Evolutionary conservation across 1,140 invertebrate species (phyloP), one percentile per base, ranked within the genome.

Genomic region (Plodia interpunctella): DNA sequence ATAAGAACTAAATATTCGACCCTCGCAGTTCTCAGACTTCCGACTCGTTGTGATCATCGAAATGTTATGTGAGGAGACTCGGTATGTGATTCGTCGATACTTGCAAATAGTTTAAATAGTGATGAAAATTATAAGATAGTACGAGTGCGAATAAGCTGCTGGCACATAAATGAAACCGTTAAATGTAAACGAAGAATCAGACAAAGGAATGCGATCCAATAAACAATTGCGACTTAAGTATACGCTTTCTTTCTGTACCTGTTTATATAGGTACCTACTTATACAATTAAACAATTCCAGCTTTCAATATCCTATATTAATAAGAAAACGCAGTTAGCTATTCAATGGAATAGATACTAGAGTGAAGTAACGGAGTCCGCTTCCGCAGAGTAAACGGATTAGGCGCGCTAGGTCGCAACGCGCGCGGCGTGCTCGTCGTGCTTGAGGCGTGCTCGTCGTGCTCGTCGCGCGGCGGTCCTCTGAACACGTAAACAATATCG

Each of bases 401-500:
- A 44, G 38, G 38, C 38, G 9, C 13, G 38, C 38, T 3, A 15
- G 38, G 38, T 25, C 49, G 49, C 11, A 55, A 17, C 50, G 38
- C 49, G 54, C 15, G 58, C 28, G 49, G 15, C 32, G 62, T 32
- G 20, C 15, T 25, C 5, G 35, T 18, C 44, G 53, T 10, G 57
- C 28, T n/a, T n/a, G n/a, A n/a, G n/a, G 49, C 38, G 20, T n/a
- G 11, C 5, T 17, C 32, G 63, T 49, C 35, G 25, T 13, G 52
- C 30, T 11, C 15, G 54, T 11, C 38, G 38, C 35, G n/a, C n/a
- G n/a, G n/a, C n/a, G n/a, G 2, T 35, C 9, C 32, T 35, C 59
- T 15, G 53, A 50, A 56, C 61, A 38, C 60, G 65, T 65, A 58
- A 60, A 60, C 60, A 59, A 38, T 63, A 67, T 67, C 65, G 65